Conservation (phyloP, 2,113 vertebrate species). For the Gavia stellata region DNA sequence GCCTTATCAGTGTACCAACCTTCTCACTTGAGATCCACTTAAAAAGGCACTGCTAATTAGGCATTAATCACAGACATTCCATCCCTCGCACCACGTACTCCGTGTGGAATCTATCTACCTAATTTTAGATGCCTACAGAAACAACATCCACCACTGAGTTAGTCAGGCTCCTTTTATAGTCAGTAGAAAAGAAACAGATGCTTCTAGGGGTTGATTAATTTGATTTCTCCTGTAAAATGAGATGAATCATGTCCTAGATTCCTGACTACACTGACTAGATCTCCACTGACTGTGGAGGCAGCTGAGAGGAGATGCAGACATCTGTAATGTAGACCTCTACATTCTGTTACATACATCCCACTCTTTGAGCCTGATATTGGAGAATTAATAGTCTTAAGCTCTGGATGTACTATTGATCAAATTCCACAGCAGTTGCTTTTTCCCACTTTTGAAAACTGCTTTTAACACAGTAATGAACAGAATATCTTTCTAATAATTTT, state of each 20-base stretch:
- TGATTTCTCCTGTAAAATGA: neutral
- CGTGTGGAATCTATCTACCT: conserved; percentile 26
- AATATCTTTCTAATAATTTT: neutral
- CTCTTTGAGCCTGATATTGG: neutral
- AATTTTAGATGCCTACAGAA: conserved; percentile 61
- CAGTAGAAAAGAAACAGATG: neutral
- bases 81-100: neutral
- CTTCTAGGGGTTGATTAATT: conserved; percentile 41
- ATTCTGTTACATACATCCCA: neutral
- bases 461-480: neutral
- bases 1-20: neutral
- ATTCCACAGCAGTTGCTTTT: neutral
- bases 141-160: conserved; percentile 15
- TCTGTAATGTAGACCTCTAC: neutral
- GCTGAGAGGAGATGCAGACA: neutral
- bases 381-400: neutral
- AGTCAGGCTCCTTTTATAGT: conserved; percentile 59
- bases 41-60: conserved; percentile 12
- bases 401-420: neutral
- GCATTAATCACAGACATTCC: conserved; percentile 24
- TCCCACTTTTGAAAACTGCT: neutral
- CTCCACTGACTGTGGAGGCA: neutral
- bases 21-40: neutral
- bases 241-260: conserved; percentile 32
- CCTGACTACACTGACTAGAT: neutral